Evolutionary conservation across 2,113 vertebrate genomes (phyloP).

Genomic region (Opisthocomus hoazin): DNA sequence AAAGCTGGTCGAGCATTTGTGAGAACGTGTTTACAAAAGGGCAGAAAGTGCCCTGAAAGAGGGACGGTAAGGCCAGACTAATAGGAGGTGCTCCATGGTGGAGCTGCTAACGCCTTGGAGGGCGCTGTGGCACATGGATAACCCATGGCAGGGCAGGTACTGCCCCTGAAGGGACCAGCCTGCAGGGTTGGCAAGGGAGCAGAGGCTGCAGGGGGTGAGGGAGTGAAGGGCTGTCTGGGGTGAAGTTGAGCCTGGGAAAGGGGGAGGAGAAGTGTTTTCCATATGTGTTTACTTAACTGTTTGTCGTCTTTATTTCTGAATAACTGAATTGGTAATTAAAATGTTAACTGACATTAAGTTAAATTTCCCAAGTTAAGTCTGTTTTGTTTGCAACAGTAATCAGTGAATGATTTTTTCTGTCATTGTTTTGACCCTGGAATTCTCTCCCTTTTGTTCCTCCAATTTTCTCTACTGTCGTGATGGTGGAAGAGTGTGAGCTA

Average conservation of each 20-base stretch:
- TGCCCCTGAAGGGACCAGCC: neutral
- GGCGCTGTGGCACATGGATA: neutral
- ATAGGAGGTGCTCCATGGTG: neutral
- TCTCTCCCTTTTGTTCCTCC: neutral
- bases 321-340: neutral
- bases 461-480: neutral
- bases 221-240: neutral
- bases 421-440: neutral
- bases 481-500: neutral
- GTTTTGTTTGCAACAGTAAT: neutral
- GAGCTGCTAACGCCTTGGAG: neutral
- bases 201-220: neutral
- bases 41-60: neutral
- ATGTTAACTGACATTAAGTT: neutral
- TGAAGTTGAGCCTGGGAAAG: neutral
- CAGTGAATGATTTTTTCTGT: neutral
- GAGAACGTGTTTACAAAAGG: neutral
- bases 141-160: neutral
- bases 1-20: neutral
- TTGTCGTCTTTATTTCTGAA: neutral
- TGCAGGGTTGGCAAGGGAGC: neutral
- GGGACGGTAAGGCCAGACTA: neutral
- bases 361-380: neutral
- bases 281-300: neutral
- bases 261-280: neutral